Evolutionary conservation across 2,888 invertebrate species (phyloP).

Genomic region (Dastarcus helophoroides): DNA sequence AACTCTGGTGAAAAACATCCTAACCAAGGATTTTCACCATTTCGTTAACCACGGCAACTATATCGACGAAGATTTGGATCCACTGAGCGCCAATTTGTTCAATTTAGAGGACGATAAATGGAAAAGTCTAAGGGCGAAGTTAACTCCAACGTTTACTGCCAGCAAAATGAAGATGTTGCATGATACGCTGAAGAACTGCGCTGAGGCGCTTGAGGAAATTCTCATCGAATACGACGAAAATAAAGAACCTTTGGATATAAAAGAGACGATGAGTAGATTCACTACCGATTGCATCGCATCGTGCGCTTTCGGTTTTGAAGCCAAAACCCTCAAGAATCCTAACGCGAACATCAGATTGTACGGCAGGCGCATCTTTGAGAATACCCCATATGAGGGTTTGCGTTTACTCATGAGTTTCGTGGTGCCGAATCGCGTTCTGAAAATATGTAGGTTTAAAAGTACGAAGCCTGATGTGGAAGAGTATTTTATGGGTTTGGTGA

Average conservation of each 20-base stretch:
- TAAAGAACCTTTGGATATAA: conserved; percentile 31
- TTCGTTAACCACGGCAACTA: conserved; percentile 29
- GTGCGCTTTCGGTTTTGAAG: conserved; percentile 46
- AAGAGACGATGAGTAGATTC: conserved; percentile 35
- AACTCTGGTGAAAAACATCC: conserved; percentile 27
- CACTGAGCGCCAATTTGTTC: conserved; percentile 22
- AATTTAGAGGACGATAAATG: conserved; percentile 12
- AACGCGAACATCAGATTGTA: conserved; percentile 37
- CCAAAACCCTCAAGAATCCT: conserved; percentile 41
- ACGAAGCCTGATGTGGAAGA: background rate
- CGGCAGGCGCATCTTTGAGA: conserved; percentile 13
- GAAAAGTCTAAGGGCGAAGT: conserved; percentile 12
- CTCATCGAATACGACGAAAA: conserved; percentile 16
- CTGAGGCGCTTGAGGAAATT: conserved; percentile 21
- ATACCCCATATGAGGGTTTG: background rate
- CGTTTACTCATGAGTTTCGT: background rate
- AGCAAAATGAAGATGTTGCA: conserved; percentile 39
- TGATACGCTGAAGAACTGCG: conserved; percentile 24
- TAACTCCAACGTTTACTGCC: conserved; percentile 23
- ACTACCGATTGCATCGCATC: conserved; percentile 44
- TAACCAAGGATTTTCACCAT: conserved; percentile 29
- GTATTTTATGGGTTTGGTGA: too few relatives aligned
- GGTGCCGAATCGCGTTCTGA: background rate
- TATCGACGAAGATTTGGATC: conserved; percentile 26
- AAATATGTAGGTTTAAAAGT: background rate